Percentiles rank a stretch among this genome's conserved stretches.
Evolutionary conservation across 2,113 vertebrate species (phyloP).

Genomic region (Scolopax mira): DNA sequence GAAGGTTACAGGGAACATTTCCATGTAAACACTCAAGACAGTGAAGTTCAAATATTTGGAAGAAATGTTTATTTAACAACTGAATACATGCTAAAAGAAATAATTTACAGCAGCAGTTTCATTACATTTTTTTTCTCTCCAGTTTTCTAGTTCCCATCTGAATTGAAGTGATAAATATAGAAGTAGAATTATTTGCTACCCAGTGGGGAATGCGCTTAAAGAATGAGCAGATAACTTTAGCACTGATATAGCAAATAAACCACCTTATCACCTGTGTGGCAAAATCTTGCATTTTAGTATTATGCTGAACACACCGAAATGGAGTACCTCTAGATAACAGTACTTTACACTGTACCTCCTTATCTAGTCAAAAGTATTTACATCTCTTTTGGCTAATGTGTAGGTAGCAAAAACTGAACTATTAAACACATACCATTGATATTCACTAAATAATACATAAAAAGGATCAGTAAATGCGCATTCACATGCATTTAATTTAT

Average conservation of each 20-base stretch:
- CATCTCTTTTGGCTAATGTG: constrained; percentile 81
- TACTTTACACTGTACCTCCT: constrained; percentile 78
- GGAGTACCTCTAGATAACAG: constrained; percentile 75
- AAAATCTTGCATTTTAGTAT: constrained; percentile 60
- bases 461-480: constrained; percentile 80
- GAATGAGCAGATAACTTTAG: constrained; percentile 62
- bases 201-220: constrained; percentile 63
- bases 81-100: constrained; percentile 93
- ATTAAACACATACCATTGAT: constrained; percentile 84
- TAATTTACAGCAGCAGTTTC: constrained; percentile 93
- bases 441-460: constrained; percentile 82
- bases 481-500: constrained; percentile 86
- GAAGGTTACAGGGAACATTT: constrained; percentile 34
- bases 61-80: constrained; percentile 98
- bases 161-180: constrained; percentile 77
- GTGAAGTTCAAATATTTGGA: constrained; percentile 82
- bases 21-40: constrained; percentile 68
- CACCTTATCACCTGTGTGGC: constrained; percentile 57
- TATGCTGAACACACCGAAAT: constrained; percentile 64
- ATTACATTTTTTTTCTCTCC: constrained; percentile 77
- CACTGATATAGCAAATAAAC: constrained; percentile 74
- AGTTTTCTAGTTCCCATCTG: constrained; percentile 79
- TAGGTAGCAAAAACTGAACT: constrained; percentile 82
- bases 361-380: constrained; percentile 84
- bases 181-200: constrained; percentile 73